Base-by-base conservation (phyloP, 1,140 invertebrate genomes). In the Rhynchophorus ferrugineus region DNA sequence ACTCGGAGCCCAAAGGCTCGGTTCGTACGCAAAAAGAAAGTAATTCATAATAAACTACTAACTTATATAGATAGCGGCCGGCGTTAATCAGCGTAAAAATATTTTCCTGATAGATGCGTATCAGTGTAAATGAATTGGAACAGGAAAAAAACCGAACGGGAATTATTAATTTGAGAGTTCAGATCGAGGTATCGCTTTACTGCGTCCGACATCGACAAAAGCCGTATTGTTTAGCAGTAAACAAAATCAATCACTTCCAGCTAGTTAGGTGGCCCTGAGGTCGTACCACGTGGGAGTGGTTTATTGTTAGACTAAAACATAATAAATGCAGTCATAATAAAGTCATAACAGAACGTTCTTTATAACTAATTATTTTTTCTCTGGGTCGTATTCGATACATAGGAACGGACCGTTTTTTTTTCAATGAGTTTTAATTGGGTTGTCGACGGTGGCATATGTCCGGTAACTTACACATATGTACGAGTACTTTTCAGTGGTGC, bases 341-440 rank as follows among this genome's bases (percentile, higher is more conserved):
- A 29, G 24, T 29, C 24, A 29, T 29, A 29, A 29, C 11, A 29
- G 5, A 29, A 11, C 24, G 24, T 29, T 29, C 24, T 29, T 11
- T 29, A 29, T 29, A n/a, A n/a, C n/a, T n/a, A n/a, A n/a, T n/a
- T n/a, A n/a, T n/a, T n/a, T n/a, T n/a, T n/a, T n/a, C n/a, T n/a
- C n/a, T n/a, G n/a, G n/a, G n/a, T n/a, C 21, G 42, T 21, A 44
- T 44, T n/a, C 37, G 16, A 41, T 16, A 41, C 38, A 41, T 16
- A 14, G 3, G n/a, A n/a, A n/a, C n/a, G n/a, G n/a, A n/a, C n/a
- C n/a, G n/a, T n/a, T n/a, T n/a, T n/a, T n/a, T n/a, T n/a, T n/a
- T n/a, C n/a, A n/a, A n/a, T n/a, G n/a, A n/a, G n/a, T n/a, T n/a
- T n/a, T n/a, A n/a, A n/a, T n/a, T n/a, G n/a, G n/a, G n/a, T n/a